Percentiles rank a stretch among this genome's conserved stretches.
Evolutionary conservation across 2,797 vertebrate genomes (phyloP).

Genomic region (Phyllotis vaccarum): DNA sequence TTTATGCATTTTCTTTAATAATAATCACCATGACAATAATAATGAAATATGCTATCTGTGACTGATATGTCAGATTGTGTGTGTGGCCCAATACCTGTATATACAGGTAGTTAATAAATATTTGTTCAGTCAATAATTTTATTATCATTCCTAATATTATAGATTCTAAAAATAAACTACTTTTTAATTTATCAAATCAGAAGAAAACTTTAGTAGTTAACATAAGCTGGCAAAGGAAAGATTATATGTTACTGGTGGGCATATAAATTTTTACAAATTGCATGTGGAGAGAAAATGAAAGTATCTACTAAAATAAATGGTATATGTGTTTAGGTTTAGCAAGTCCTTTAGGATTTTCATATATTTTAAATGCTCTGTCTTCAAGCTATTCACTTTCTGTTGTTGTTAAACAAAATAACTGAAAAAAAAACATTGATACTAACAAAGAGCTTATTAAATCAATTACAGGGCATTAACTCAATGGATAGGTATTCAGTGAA

Average conservation of each 20-base stretch:
- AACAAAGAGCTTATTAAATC: background rate
- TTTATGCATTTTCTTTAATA: conserved; percentile 1
- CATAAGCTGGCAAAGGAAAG: background rate
- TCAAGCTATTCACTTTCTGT: background rate
- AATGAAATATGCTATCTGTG: background rate
- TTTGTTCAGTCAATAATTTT: background rate
- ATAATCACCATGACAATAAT: background rate
- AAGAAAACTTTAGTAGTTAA: background rate
- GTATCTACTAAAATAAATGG: background rate
- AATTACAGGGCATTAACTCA: background rate
- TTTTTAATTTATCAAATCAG: conserved; percentile 1
- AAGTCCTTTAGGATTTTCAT: background rate
- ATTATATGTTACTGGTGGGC: background rate
- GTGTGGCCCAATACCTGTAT: background rate
- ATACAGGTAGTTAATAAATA: background rate
- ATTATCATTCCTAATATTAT: background rate
- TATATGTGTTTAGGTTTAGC: background rate
- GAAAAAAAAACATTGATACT: background rate
- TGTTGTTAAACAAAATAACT: background rate
- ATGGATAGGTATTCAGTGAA: background rate
- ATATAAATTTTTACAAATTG: background rate
- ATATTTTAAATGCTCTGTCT: background rate
- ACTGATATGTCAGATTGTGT: background rate
- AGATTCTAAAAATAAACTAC: background rate
- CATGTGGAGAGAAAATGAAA: background rate